These are phyloP conservation scores for Mamestra configurata DNA, from an alignment of 1,140 invertebrate genomes.

Conservation along the genomic window DNA sequence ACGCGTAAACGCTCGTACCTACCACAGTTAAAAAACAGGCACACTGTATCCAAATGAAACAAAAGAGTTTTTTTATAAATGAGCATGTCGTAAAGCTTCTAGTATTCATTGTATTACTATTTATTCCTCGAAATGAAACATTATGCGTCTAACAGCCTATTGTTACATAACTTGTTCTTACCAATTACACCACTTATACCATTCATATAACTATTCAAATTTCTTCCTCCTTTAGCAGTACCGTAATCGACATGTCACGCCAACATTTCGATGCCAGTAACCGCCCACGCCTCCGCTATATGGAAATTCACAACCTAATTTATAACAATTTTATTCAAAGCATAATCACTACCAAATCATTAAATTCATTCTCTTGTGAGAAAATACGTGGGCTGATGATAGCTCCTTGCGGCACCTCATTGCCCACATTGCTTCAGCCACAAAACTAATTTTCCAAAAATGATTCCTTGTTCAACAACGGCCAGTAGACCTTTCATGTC, in stretches of 20 bases:
- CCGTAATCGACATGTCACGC: conserved; percentile 26
- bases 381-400: conserved; percentile 23
- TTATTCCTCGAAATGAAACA: conserved; percentile 7
- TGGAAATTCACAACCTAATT: conserved; percentile 16
- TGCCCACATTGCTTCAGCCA: conserved; percentile 22
- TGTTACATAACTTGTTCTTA: conserved; percentile 20
- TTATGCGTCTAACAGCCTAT: conserved; percentile 20
- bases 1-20: too few species aligned
- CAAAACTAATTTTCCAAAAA: conserved; percentile 49
- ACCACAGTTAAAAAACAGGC: too few species aligned
- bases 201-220: conserved; percentile 29
- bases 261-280: conserved; percentile 26
- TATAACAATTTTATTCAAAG: conserved; percentile 24
- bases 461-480: conserved; percentile 55
- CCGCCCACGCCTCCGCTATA: conserved; percentile 6
- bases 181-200: conserved; percentile 30
- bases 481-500: conserved; percentile 64
- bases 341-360: conserved; percentile 35
- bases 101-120: not conserved
- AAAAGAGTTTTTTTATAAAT: too few species aligned
- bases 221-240: conserved; percentile 14
- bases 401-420: conserved; percentile 14
- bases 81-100: not conserved
- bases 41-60: too few species aligned
- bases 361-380: conserved; percentile 29